Evolutionary conservation across 2,113 vertebrate genomes (phyloP).

Genomic region (Epinephelus lanceolatus): DNA sequence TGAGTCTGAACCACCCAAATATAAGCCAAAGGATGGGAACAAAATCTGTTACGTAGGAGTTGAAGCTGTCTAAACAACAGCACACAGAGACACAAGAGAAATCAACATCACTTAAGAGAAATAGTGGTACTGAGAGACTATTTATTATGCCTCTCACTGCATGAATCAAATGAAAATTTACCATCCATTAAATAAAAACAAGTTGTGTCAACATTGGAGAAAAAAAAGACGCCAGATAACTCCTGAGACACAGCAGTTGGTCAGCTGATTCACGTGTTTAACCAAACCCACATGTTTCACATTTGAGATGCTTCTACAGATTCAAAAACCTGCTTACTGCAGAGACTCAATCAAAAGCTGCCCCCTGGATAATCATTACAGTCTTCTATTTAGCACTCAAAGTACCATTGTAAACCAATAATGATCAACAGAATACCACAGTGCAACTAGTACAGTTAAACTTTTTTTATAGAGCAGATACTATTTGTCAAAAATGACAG

Average conservation of each 20-base stretch:
- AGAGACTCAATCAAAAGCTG: background rate
- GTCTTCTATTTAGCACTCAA: background rate
- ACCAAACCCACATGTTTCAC: constrained; percentile 28
- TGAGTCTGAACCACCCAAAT: too few species aligned
- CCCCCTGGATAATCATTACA: background rate
- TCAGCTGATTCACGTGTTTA: constrained; percentile 21
- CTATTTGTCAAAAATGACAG: constrained; percentile 14
- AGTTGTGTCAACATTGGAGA: background rate
- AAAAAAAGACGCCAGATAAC: background rate
- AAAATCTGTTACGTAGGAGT: too few species aligned
- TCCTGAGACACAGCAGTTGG: constrained; percentile 13
- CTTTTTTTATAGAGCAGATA: constrained; percentile 5
- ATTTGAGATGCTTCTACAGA: constrained; percentile 4
- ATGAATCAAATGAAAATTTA: background rate
- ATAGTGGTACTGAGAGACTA: background rate
- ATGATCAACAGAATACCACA: background rate
- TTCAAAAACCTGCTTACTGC: background rate
- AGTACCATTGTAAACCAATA: background rate
- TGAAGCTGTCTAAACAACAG: constrained; percentile 39
- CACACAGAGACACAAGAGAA: background rate
- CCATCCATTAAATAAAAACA: background rate
- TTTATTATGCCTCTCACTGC: background rate
- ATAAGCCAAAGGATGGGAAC: too few species aligned
- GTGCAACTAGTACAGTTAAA: background rate
- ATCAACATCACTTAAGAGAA: background rate